Conservation (phyloP, 2,113 vertebrate species). For the Orycteropus afer region DNA sequence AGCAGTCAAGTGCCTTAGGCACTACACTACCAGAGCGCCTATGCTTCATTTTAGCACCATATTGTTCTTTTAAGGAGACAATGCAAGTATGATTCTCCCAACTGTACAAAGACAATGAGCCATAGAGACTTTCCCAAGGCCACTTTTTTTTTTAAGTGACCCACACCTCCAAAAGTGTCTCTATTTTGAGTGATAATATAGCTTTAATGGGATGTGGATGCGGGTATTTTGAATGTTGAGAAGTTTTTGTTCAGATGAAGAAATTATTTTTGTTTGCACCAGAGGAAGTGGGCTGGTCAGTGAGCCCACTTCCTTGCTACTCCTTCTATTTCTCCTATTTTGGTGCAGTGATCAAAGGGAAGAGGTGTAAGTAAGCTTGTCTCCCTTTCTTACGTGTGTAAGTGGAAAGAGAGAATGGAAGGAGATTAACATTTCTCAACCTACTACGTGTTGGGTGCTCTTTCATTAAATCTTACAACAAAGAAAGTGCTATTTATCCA, state of each 20-base stretch:
- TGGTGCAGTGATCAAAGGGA: neutral
- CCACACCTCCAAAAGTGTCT: neutral
- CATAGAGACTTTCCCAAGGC: neutral
- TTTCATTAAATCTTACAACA: neutral
- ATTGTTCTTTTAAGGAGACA: neutral
- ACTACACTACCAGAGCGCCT: too few relatives aligned
- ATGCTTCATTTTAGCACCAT: neutral
- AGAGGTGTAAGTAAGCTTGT: neutral
- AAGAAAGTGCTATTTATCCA: neutral
- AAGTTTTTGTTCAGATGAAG: too few relatives aligned
- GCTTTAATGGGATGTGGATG: too few relatives aligned
- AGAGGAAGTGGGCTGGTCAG: neutral
- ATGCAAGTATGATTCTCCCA: conserved; percentile 11
- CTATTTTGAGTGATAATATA: too few relatives aligned
- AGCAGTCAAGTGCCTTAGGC: too few relatives aligned
- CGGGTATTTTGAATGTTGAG: too few relatives aligned
- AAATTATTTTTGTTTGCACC: too few relatives aligned
- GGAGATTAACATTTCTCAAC: neutral
- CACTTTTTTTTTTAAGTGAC: neutral
- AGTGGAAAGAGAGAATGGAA: neutral
- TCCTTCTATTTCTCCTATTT: neutral
- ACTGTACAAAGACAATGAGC: neutral
- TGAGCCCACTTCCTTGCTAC: neutral
- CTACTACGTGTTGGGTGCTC: neutral
- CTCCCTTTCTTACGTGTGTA: neutral